These are phyloP conservation scores for Trachythela sp. DNA, from an alignment of 64 coral and sea anemone genomes.

Conservation along the genomic window DNA sequence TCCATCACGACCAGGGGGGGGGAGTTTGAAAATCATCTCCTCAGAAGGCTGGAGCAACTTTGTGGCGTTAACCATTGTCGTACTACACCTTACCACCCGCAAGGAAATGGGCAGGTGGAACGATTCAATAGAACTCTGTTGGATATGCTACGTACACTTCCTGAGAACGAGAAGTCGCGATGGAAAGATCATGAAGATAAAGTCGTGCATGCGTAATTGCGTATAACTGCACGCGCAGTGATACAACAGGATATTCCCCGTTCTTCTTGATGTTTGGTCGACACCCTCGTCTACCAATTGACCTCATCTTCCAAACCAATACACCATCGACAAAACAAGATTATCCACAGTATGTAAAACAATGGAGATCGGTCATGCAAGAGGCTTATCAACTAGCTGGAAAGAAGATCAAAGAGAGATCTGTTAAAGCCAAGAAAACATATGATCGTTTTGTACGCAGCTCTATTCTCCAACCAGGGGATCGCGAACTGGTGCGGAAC, in stretches of 20 bases:
- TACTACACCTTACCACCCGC: neutral
- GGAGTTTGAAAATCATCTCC: neutral
- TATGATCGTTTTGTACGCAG: constrained; percentile 9
- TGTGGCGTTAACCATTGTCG: neutral
- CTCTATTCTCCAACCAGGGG: constrained; percentile 32
- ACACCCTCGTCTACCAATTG: neutral
- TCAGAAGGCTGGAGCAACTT: neutral
- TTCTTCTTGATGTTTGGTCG: neutral
- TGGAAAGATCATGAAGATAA: neutral
- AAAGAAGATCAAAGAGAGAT: neutral
- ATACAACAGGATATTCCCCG: neutral
- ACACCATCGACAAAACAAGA: neutral
- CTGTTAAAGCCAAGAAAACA: neutral
- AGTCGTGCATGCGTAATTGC: neutral
- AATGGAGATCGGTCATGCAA: neutral
- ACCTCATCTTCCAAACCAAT: neutral
- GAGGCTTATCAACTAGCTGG: neutral
- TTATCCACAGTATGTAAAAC: neutral
- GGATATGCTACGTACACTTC: neutral
- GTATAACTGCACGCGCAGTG: neutral
- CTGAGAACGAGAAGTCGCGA: neutral
- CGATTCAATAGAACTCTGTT: neutral
- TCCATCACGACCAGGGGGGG: neutral
- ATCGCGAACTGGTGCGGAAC: constrained; percentile 49
- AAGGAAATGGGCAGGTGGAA: neutral